Evolutionary conservation across 2,888 invertebrate genomes (phyloP).

Genomic region (Crocallis elinguaria): DNA sequence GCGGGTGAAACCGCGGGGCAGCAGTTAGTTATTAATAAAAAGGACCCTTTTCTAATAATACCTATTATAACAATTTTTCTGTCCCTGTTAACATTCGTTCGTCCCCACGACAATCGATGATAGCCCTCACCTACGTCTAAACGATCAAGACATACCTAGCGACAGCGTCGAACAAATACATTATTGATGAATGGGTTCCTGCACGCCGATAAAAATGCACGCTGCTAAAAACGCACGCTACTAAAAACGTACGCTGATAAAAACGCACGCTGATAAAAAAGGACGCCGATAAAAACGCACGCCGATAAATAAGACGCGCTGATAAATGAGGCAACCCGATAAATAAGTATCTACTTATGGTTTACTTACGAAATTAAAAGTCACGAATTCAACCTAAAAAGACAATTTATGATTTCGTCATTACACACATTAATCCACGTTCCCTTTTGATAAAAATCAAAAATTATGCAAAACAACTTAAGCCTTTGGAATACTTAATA

Average conservation of each 20-base stretch:
- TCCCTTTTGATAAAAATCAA: background rate
- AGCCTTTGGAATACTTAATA: slow-evolving; percentile 5
- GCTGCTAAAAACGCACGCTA: no score
- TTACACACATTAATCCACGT: background rate
- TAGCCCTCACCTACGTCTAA: slow-evolving; percentile 14
- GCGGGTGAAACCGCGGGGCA: no score
- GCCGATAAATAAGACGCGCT: background rate
- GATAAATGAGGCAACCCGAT: no score
- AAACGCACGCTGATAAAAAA: background rate
- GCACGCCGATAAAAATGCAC: slow-evolving; percentile 1
- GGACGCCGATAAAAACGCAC: background rate
- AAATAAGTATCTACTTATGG: no score
- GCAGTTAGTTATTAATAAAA: no score
- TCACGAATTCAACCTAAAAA: background rate
- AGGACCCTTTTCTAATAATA: background rate
- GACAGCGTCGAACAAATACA: slow-evolving; percentile 12
- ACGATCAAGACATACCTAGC: slow-evolving; percentile 24
- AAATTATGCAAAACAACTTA: background rate
- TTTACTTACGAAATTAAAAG: slow-evolving; percentile 7
- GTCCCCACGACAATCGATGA: no score
- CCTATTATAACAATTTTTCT: no score
- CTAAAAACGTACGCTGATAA: background rate
- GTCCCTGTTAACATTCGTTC: no score
- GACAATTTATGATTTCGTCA: background rate
- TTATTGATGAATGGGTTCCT: slow-evolving; percentile 7